Conservation (phyloP, 2,797 vertebrate species). For the Anguilla anguilla region DNA sequence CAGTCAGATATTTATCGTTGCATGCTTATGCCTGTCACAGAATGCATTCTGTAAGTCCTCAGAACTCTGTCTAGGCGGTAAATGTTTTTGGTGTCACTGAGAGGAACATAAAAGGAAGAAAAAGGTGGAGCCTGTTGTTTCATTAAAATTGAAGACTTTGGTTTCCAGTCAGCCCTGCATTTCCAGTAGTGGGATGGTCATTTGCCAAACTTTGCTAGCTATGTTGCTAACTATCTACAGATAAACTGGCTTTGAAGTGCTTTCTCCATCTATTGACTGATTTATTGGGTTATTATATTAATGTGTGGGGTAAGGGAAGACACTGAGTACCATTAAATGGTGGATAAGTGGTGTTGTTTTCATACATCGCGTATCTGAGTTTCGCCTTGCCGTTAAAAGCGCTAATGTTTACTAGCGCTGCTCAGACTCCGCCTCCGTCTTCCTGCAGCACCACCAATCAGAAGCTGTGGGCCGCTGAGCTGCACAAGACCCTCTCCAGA, state of each 20-base stretch:
- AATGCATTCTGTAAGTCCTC: background rate
- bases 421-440: background rate
- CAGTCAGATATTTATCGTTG: too few relatives aligned
- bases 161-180: background rate
- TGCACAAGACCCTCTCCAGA: constrained; percentile 95
- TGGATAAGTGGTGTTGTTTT: background rate
- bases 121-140: background rate
- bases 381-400: too few relatives aligned
- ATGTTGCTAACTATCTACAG: background rate
- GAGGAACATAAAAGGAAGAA: background rate
- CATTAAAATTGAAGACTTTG: too few relatives aligned
- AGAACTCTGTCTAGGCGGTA: background rate
- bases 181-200: background rate
- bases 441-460: constrained; percentile 91
- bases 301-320: background rate
- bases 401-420: too few relatives aligned
- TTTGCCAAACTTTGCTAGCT: background rate
- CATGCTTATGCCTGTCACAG: too few relatives aligned
- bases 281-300: background rate
- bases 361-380: background rate
- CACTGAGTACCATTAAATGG: background rate
- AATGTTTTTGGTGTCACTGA: background rate
- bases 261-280: background rate
- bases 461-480: constrained; percentile 95
- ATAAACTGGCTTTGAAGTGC: background rate